A percentile compares a stretch with the other conserved stretches of the same genome.
Evolutionary conservation across 2,797 vertebrate genomes (phyloP).

Genomic region (Botia almorhae): DNA sequence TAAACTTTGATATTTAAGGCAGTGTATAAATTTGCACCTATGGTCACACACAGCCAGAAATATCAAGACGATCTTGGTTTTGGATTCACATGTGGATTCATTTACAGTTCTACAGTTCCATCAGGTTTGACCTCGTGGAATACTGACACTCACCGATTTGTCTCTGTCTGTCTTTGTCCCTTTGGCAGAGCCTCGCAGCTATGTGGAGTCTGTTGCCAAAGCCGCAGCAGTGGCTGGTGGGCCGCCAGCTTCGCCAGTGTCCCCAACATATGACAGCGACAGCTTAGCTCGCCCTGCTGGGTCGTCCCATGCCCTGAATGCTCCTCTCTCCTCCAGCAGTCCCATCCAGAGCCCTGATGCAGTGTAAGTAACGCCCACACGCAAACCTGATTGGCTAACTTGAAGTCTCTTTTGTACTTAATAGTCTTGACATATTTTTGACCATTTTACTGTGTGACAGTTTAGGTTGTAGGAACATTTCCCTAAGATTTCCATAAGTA

Average conservation of each 20-base stretch:
- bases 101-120: too few species aligned
- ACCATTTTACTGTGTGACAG: too few species aligned
- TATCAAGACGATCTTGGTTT: too few species aligned
- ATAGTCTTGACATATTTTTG: too few species aligned
- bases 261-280: constrained; percentile 67
- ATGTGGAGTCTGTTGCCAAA: constrained; percentile 92
- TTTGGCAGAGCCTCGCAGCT: constrained; percentile 88
- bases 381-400: too few species aligned
- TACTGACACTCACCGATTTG: not conserved
- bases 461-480: too few species aligned
- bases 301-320: constrained; percentile 74
- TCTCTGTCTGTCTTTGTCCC: not conserved
- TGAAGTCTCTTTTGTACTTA: too few species aligned
- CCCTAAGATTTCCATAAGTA: too few species aligned
- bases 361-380: constrained; percentile 76
- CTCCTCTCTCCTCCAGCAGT: constrained; percentile 91
- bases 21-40: too few species aligned
- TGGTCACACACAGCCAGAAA: too few species aligned
- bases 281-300: constrained; percentile 75
- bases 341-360: constrained; percentile 84
- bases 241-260: constrained; percentile 62
- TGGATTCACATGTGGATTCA: too few species aligned
- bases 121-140: not conserved
- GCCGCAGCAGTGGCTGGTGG: constrained; percentile 78
- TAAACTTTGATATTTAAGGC: too few species aligned